A percentile compares a stretch with the other conserved stretches of the same genome.
These are phyloP conservation scores for Seira musarum DNA, from an alignment of 2,888 invertebrate genomes.

Conservation along the genomic window DNA sequence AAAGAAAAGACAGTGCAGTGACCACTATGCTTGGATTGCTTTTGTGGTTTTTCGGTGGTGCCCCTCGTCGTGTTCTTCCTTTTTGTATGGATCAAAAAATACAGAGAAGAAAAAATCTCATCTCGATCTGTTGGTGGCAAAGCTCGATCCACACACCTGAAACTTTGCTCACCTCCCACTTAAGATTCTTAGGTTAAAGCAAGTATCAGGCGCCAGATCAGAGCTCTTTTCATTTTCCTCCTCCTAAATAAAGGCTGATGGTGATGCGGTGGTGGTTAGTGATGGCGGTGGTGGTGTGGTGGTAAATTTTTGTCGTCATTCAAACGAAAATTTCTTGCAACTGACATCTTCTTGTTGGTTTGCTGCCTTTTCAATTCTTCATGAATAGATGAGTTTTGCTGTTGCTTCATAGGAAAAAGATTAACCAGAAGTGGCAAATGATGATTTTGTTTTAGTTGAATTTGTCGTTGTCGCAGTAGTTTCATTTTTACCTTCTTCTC, in stretches of 20 bases:
- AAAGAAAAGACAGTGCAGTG: conserved; percentile 45
- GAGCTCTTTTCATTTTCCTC: conserved; percentile 52
- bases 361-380: neutral
- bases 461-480: neutral
- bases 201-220: conserved; percentile 70
- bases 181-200: conserved; percentile 70
- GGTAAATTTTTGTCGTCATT: conserved; percentile 31
- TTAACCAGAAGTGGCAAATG: neutral
- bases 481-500: neutral
- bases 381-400: conserved; percentile 1
- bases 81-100: conserved; percentile 6
- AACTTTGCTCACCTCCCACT: conserved; percentile 70
- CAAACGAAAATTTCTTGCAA: conserved; percentile 33
- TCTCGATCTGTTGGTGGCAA: conserved; percentile 41
- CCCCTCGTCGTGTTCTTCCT: neutral
- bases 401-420: conserved; percentile 7
- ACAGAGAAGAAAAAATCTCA: neutral
- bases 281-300: neutral
- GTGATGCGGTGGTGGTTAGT: neutral
- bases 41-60: conserved; percentile 32
- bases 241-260: conserved; percentile 18
- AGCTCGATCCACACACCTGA: conserved; percentile 70
- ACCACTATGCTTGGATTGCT: conserved; percentile 38
- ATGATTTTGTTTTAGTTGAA: neutral
- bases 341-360: conserved; percentile 28